Base-by-base conservation (phyloP, 2,113 vertebrate genomes). In the Ariopsis seemanni region DNA sequence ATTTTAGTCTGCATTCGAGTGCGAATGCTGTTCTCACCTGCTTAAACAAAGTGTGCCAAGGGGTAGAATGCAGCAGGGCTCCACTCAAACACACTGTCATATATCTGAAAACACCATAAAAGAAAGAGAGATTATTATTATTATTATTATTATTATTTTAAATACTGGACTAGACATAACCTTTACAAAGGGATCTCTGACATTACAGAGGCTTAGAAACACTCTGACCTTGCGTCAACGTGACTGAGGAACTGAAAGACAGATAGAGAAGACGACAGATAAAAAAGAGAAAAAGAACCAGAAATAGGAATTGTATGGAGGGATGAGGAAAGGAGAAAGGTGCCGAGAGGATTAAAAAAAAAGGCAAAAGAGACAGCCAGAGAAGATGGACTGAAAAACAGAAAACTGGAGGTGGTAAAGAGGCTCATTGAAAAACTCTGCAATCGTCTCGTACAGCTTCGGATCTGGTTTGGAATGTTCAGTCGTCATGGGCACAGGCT, bases 401-500 rank as follows among this genome's bases (percentile, higher is more conserved):
- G 65, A 83, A 52, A 30, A 53, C n/a, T 27, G 34, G 72, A 67
- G 86, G 77, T 50, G 74, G 69, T 74, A 55, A 81, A 85, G 25
- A 58, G 57, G 81, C 57, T 79, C 67, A 53, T 57, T 50, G 18
- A 57, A 71, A 85, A 85, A n/a, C 84, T 82, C 79, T 57, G 8
- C 67, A 50, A 72, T 77, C 27, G n/a, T 79, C 60, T 58, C 81
- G 34, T 57, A 83, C 71, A 85, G 87, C 52, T 34, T 14, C 57
- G 55, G 50, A 82, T 80, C 60, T 74, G 53, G 63, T 27, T 85
- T 60, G 85, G 65, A 82, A 77, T 18, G 53, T 52, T 74, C 65
- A 71, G 82, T 87, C 78, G 81, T 88, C 85, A 90, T 88, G 87
- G 86, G 78, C 85, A 83, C 87, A 17, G 83, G 85, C 82, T 88